Percentiles rank a stretch among this genome's conserved stretches.
These are phyloP conservation scores for Eulithis testata DNA, from an alignment of 2,888 invertebrate species.

Conservation along the genomic window DNA sequence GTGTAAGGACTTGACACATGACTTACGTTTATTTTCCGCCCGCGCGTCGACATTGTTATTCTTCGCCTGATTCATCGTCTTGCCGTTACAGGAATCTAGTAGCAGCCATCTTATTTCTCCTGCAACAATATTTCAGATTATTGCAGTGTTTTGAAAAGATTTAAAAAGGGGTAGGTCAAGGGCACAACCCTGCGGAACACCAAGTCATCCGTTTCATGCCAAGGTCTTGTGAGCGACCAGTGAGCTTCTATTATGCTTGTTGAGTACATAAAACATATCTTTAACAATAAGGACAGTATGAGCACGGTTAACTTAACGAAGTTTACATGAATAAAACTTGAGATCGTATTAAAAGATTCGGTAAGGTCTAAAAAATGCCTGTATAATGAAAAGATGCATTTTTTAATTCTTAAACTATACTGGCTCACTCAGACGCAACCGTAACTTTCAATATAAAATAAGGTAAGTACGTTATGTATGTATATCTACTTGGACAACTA, in stretches of 20 bases:
- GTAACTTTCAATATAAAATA: too few species aligned
- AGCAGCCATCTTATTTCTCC: slow-evolving; percentile 72
- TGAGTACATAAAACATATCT: not conserved
- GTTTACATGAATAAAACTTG: not conserved
- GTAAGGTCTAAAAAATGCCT: slow-evolving; percentile 3
- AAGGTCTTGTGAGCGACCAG: not conserved
- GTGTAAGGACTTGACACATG: not conserved
- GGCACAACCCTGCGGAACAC: slow-evolving; percentile 1
- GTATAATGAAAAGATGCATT: not conserved
- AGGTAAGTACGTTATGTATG: too few species aligned
- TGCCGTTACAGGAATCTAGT: slow-evolving; percentile 58
- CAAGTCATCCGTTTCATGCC: too few species aligned
- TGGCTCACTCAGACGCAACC: not conserved
- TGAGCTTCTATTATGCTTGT: too few species aligned
- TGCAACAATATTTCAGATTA: slow-evolving; percentile 43
- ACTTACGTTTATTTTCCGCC: slow-evolving; percentile 76
- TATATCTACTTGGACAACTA: too few species aligned
- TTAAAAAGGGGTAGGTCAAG: not conserved
- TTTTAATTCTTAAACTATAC: not conserved
- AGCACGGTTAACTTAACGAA: not conserved
- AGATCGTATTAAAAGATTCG: slow-evolving; percentile 5
- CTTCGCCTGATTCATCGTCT: slow-evolving; percentile 71
- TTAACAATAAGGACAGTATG: not conserved
- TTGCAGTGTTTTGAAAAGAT: not conserved
- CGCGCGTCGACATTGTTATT: slow-evolving; percentile 81